Percentiles rank a stretch among this genome's conserved stretches.
phyloP scores from a whole-genome alignment of 2,113 vertebrate species.

The Corynorhinus townsendii region DNA sequence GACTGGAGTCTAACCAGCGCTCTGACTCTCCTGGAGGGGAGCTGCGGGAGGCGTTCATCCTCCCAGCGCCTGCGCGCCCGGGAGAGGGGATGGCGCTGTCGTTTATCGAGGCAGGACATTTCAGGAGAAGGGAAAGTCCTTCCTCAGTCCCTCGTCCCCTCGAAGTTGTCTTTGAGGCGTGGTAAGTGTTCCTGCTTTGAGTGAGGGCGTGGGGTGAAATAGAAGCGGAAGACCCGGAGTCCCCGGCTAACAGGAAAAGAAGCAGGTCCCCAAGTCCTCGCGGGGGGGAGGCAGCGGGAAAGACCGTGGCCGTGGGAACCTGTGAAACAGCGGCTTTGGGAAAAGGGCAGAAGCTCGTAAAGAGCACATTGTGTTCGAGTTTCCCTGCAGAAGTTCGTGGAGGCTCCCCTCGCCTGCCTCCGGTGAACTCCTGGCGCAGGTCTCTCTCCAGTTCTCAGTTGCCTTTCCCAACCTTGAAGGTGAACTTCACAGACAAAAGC shows the following conservation, averaged over 20 bases:
- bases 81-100: not conserved
- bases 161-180: not conserved
- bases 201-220: accelerated
- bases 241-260: not conserved
- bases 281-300: not conserved
- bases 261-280: not conserved
- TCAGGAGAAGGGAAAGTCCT: not conserved
- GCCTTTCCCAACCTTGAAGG: conserved; percentile 87
- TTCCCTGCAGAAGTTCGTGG: conserved; percentile 32
- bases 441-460: conserved; percentile 16
- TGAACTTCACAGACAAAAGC: conserved; percentile 90
- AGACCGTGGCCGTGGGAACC: not conserved
- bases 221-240: not conserved
- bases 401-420: not conserved
- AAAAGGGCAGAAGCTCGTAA: not conserved
- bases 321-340: not conserved
- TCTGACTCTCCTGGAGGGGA: accelerated
- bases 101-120: not conserved
- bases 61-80: not conserved
- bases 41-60: not conserved
- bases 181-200: no score
- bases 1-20: accelerated
- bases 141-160: accelerated
- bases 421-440: not conserved
- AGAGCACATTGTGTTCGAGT: not conserved